phyloP scores from a whole-genome alignment of 2,113 vertebrate species.

The Excalfactoria chinensis region DNA sequence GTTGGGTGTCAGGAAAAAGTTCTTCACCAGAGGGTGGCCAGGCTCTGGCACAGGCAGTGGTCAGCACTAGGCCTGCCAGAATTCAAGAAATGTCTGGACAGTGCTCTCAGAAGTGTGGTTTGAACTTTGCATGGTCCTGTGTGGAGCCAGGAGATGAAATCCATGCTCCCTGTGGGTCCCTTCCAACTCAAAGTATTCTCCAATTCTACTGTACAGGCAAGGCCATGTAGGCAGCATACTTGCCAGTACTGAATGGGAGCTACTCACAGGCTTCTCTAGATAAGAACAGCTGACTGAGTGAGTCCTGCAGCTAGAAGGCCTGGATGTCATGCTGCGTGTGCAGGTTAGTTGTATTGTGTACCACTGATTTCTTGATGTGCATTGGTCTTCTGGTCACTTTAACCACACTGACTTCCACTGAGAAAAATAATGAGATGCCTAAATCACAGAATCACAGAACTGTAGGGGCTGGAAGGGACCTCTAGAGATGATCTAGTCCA shows the following conservation, averaged over 20 bases:
- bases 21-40: too few relatives aligned
- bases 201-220: not conserved
- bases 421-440: not conserved
- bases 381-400: not conserved
- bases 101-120: not conserved
- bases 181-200: not conserved
- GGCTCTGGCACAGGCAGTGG: too few relatives aligned
- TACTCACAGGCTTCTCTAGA: not conserved
- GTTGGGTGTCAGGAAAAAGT: too few relatives aligned
- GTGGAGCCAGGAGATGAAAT: not conserved
- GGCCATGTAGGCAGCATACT: not conserved
- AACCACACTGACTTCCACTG: not conserved
- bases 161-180: not conserved
- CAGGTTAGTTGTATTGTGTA: not conserved
- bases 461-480: too few relatives aligned
- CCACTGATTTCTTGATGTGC: not conserved
- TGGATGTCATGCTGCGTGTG: too few relatives aligned
- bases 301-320: not conserved
- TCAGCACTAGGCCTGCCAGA: too few relatives aligned
- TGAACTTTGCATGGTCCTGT: not conserved
- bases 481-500: too few relatives aligned
- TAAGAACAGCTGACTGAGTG: not conserved
- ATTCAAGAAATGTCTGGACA: not conserved
- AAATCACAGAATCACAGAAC: too few relatives aligned
- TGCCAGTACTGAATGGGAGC: not conserved